Conservation (phyloP, 2,888 invertebrate species). For the Mesopsocus fuscifrons region DNA sequence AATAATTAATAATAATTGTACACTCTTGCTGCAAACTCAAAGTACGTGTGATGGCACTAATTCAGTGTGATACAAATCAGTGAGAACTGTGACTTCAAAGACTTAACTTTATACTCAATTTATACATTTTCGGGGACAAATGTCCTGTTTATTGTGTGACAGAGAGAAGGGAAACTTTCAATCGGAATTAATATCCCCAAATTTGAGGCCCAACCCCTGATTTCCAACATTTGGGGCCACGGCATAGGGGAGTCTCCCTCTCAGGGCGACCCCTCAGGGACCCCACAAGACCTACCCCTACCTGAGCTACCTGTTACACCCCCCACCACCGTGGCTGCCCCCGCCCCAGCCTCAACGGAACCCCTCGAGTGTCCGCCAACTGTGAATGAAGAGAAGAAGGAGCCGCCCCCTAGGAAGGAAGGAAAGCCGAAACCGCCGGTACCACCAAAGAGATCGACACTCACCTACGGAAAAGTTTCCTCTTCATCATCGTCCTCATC, state of each 20-base stretch:
- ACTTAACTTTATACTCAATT: too few relatives aligned
- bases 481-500: background rate
- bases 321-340: background rate
- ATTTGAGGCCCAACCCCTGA: background rate
- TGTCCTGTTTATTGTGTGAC: too few relatives aligned
- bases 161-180: too few relatives aligned
- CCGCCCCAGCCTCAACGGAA: background rate
- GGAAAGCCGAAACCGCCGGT: conserved; percentile 8
- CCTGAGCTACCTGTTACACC: background rate
- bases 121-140: too few relatives aligned
- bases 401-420: background rate
- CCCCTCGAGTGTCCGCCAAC: background rate
- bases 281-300: background rate
- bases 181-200: too few relatives aligned
- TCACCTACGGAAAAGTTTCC: conserved; percentile 2
- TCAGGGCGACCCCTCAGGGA: background rate
- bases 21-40: too few relatives aligned
- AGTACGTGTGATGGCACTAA: too few relatives aligned
- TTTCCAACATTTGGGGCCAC: background rate
- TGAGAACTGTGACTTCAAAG: too few relatives aligned
- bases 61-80: too few relatives aligned
- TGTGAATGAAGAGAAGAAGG: background rate
- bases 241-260: background rate
- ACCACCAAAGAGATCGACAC: conserved; percentile 5
- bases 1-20: too few relatives aligned